Evolutionary conservation across 2,797 vertebrate genomes (phyloP).

Genomic region (Chromis chromis): DNA sequence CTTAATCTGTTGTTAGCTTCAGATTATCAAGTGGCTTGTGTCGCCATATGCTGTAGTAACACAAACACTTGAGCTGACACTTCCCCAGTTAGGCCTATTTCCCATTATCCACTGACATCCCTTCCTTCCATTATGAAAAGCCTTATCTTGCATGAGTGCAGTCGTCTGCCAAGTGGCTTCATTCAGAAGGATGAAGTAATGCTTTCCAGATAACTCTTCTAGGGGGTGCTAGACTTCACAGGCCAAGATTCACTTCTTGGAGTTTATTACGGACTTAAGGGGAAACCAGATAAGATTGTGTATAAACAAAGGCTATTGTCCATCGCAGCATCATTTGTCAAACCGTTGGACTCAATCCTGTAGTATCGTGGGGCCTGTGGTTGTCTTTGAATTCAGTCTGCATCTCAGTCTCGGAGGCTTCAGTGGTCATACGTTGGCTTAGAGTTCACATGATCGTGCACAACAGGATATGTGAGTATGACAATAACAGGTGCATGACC

Average conservation of each 20-base stretch:
- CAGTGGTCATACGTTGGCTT: constrained; percentile 33
- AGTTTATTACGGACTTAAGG: constrained; percentile 56
- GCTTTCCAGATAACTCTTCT: constrained; percentile 31
- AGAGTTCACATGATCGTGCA: constrained; percentile 34
- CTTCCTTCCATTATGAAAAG: constrained; percentile 44
- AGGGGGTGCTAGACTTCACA: constrained; percentile 19
- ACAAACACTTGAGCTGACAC: constrained; percentile 17
- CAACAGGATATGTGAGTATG: constrained; percentile 17
- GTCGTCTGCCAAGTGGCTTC: constrained; percentile 32
- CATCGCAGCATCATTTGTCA: constrained; percentile 47
- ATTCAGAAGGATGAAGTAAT: constrained; percentile 33
- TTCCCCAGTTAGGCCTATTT: constrained; percentile 25
- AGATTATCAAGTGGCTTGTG: constrained; percentile 33
- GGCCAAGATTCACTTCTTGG: constrained; percentile 22
- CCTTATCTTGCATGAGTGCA: constrained; percentile 44
- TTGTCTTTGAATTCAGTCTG: constrained; percentile 35
- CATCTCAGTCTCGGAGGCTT: constrained; percentile 15
- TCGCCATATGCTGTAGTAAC: constrained; percentile 31
- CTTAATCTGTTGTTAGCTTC: constrained; percentile 42
- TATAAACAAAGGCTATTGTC: constrained; percentile 71
- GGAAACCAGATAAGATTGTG: constrained; percentile 71
- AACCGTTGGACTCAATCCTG: constrained; percentile 31
- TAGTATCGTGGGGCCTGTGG: constrained; percentile 27
- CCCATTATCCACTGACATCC: constrained; percentile 30
- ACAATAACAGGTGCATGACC: constrained; percentile 25